Evolutionary conservation across 1,140 invertebrate species (phyloP), one percentile per base, ranked within the genome.

Genomic region (Euura lappo): DNA sequence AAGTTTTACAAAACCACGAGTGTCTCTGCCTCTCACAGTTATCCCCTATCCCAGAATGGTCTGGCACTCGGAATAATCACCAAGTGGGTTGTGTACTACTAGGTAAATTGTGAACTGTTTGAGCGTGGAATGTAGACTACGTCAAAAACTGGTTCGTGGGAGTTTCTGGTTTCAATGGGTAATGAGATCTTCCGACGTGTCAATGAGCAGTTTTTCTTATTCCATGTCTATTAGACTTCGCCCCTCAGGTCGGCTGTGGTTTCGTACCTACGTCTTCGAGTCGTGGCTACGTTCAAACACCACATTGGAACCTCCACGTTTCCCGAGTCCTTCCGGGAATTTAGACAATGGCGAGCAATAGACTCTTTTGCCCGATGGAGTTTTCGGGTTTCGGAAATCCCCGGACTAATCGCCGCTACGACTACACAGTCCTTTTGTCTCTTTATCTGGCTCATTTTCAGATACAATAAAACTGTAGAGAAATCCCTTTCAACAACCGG

Each of bases 121-220:
- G 28, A 28, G 28, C 28, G 28, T 28, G 28, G 28, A 28, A 60
- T 60, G 6, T 60, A 6, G 51, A 6, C 51, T 60, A n/a, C 51
- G 51, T 60, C 51, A 60, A 60, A 60, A 60, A 60, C 51, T 60
- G 51, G 51, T 60, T 60, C 51, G 51, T 60, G 51, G 51, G 51
- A 60, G 51, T 60, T 60, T 60, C 51, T 60, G 51, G 51, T 60
- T n/a, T 60, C 8, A 60, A 60, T 60, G 51, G 51, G 51, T n/a
- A 60, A 11, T 60, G 51, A 60, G 51, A 60, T 11, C 51, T 11
- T 6, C 51, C 51, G 3, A 60, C 8, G 6, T 60, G 51, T 60
- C 51, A 6, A 60, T 60, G 51, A 60, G 13, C 10, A 8, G 51
- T 51, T 3, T 60, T 60, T 60, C 51, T 60, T n/a, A 60, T 60